A percentile compares a stretch with the other conserved stretches of the same genome.
phyloP scores from a whole-genome alignment of 1,140 invertebrate species.

The Drosophila subpulchrella region DNA sequence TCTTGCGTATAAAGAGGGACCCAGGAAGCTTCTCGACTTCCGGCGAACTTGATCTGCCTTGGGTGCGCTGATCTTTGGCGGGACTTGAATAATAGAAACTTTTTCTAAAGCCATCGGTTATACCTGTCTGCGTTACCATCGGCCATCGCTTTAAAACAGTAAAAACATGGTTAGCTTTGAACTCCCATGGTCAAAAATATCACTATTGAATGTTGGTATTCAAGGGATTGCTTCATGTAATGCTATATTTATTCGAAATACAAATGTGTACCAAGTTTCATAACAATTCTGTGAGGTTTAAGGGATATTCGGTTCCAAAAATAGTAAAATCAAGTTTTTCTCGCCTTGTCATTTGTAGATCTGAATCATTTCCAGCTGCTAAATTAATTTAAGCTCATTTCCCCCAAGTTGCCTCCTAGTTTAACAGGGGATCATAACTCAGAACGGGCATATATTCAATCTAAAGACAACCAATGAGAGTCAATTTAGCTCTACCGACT shows the following conservation, averaged over 20 bases:
- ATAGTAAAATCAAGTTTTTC: background rate
- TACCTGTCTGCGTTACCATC: background rate
- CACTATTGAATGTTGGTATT: background rate
- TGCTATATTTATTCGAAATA: background rate
- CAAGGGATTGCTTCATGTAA: background rate
- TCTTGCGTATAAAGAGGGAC: background rate
- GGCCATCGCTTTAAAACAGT: background rate
- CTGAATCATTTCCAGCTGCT: background rate
- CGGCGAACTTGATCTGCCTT: constrained; percentile 34
- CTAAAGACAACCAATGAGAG: constrained; percentile 30
- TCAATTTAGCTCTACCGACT: constrained; percentile 25
- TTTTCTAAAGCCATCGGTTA: background rate
- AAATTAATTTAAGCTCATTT: constrained; percentile 37
- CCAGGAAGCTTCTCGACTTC: constrained; percentile 33
- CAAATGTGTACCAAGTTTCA: background rate
- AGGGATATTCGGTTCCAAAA: background rate
- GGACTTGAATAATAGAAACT: constrained; percentile 1
- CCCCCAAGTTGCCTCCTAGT: background rate
- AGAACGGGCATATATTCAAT: constrained; percentile 18
- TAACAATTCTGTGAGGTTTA: background rate
- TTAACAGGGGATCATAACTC: constrained; percentile 23
- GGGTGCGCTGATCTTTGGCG: constrained; percentile 23
- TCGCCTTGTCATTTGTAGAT: background rate
- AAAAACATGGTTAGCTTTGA: background rate
- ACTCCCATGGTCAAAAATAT: background rate